These are phyloP conservation scores for Erynnis tages DNA, from an alignment of 2,888 invertebrate genomes.

Conservation along the genomic window DNA sequence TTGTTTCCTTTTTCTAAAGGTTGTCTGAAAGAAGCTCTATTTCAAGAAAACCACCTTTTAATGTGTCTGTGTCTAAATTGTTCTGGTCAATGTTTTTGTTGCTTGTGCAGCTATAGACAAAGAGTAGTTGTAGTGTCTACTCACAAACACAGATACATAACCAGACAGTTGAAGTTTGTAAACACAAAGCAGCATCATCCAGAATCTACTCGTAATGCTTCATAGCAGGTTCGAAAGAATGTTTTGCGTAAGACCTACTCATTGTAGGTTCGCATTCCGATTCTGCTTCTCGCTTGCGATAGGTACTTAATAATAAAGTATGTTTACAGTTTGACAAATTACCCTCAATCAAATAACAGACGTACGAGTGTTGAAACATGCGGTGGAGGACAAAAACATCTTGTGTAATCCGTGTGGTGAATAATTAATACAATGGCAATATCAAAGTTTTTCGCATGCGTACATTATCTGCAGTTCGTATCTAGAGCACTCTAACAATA, in stretches of 20 bases:
- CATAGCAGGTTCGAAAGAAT: slow-evolving; percentile 6
- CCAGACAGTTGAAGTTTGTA: no score
- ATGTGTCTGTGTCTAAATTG: no score
- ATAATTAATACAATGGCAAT: slow-evolving; percentile 64
- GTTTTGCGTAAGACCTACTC: slow-evolving; percentile 23
- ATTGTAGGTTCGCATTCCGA: slow-evolving; percentile 45
- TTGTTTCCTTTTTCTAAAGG: no score
- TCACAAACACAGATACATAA: no score
- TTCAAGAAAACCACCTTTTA: no score
- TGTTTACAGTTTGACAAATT: slow-evolving; percentile 46
- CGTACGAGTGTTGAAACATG: slow-evolving; percentile 37
- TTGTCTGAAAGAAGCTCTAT: no score
- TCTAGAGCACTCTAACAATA: slow-evolving; percentile 66
- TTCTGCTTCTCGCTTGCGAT: slow-evolving; percentile 32
- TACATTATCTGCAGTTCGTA: slow-evolving; percentile 50
- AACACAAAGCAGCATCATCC: no score
- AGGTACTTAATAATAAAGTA: slow-evolving; percentile 52
- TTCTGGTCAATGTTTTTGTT: no score
- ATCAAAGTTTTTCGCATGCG: slow-evolving; percentile 67
- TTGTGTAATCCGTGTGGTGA: slow-evolving; percentile 31
- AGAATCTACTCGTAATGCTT: slow-evolving; percentile 40
- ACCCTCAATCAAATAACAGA: slow-evolving; percentile 38
- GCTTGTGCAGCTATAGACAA: no score
- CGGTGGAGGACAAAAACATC: slow-evolving; percentile 21
- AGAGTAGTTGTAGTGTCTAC: no score